Conservation (phyloP, 2,797 vertebrate genomes). For the Trichosurus vulpecula region DNA sequence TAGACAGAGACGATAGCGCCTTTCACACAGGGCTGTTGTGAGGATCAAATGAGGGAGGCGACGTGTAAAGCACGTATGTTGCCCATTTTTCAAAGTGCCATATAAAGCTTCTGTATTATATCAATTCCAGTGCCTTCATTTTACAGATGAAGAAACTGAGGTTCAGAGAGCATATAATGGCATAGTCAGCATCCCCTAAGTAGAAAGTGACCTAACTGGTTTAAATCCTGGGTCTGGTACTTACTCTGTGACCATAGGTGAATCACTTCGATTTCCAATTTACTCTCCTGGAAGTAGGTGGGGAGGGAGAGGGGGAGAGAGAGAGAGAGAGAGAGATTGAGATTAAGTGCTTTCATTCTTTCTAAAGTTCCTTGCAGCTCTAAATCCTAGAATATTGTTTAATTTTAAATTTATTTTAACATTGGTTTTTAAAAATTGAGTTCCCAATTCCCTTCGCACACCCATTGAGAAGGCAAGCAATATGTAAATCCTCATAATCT, state of each 20-base stretch:
- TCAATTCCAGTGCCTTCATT: neutral
- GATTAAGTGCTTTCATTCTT: neutral
- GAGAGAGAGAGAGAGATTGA: neutral
- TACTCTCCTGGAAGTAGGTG: neutral
- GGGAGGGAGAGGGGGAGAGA: neutral
- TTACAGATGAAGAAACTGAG: neutral
- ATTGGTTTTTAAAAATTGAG: neutral
- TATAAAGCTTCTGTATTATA: neutral
- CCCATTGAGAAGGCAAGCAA: neutral
- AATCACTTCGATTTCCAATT: neutral
- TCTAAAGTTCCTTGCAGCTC: neutral
- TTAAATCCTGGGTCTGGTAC: neutral
- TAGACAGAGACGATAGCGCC: neutral
- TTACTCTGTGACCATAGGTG: neutral
- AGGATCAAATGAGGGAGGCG: neutral
- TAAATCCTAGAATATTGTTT: neutral
- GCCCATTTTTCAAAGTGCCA: neutral
- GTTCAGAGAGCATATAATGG: neutral
- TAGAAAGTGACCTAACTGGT: neutral
- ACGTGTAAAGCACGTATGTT: neutral
- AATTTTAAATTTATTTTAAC: neutral
- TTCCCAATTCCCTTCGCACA: neutral
- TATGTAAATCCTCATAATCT: neutral
- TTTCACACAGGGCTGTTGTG: neutral
- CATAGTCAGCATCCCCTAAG: neutral